phyloP scores from a whole-genome alignment of 1,140 invertebrate genomes.

The Mya arenaria region DNA sequence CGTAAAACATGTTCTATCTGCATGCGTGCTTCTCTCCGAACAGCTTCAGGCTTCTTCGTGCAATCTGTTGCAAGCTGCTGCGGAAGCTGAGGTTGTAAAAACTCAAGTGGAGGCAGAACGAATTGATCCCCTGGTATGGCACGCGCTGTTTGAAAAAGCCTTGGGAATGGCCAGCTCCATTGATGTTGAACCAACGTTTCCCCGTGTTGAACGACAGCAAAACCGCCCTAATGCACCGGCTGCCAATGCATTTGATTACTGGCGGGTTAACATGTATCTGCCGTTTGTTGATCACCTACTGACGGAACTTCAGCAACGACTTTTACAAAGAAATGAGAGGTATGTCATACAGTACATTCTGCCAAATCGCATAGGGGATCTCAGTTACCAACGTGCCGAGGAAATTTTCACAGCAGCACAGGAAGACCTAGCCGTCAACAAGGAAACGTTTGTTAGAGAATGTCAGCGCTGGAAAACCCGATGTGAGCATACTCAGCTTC shows the following conservation, averaged over 20 bases:
- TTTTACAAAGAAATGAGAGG: slow-evolving; percentile 3
- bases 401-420: slow-evolving; percentile 5
- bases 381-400: background rate
- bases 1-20: background rate
- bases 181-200: slow-evolving; percentile 30
- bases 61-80: slow-evolving; percentile 29
- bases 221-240: slow-evolving; percentile 26
- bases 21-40: background rate
- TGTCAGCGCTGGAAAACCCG: background rate
- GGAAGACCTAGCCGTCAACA: slow-evolving; percentile 1
- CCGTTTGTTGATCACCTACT: slow-evolving; percentile 28
- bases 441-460: slow-evolving; percentile 19
- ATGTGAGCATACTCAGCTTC: background rate
- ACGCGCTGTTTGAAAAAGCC: slow-evolving; percentile 3
- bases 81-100: slow-evolving; percentile 16
- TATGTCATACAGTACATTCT: background rate
- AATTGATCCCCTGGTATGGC: slow-evolving; percentile 20
- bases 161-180: slow-evolving; percentile 15
- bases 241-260: slow-evolving; percentile 2
- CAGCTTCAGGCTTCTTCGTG: slow-evolving; percentile 6
- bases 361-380: background rate
- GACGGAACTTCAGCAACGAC: slow-evolving; percentile 1
- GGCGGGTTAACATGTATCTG: slow-evolving; percentile 21
- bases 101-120: slow-evolving; percentile 2
- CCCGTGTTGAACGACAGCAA: slow-evolving; percentile 18